A percentile compares a stretch with the other conserved stretches of the same genome.
These are phyloP conservation scores for Thryonomys swinderianus DNA, from an alignment of 2,113 vertebrate species.

Conservation along the genomic window DNA sequence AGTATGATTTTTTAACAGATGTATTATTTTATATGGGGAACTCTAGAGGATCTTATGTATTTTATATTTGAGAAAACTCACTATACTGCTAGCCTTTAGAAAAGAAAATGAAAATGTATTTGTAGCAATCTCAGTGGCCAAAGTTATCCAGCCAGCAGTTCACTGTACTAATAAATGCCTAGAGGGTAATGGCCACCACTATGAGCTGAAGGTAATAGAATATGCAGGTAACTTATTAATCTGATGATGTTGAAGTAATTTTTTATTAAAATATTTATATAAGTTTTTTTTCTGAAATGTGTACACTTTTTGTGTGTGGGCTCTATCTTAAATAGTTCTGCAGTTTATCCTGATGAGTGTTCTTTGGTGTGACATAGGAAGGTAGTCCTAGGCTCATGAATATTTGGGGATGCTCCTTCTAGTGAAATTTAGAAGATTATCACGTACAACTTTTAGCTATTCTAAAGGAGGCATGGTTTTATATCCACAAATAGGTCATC, in stretches of 20 bases:
- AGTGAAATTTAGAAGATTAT: not conserved
- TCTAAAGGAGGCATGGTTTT: not conserved
- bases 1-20: not conserved
- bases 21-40: not conserved
- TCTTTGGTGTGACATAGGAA: not conserved
- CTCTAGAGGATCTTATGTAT: not conserved
- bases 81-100: not conserved
- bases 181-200: not conserved
- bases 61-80: not conserved
- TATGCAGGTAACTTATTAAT: not conserved
- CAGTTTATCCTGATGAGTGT: not conserved
- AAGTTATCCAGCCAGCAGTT: not conserved
- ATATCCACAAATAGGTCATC: too few relatives aligned
- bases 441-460: not conserved
- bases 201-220: not conserved
- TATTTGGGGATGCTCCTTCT: not conserved
- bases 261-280: not conserved
- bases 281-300: not conserved
- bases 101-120: not conserved
- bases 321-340: not conserved
- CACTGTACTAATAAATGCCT: not conserved
- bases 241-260: not conserved
- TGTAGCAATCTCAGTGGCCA: not conserved
- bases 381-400: not conserved
- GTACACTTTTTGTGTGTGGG: not conserved